These are phyloP conservation scores for Canis aureus DNA, from an alignment of 2,113 vertebrate species.

Conservation along the genomic window DNA sequence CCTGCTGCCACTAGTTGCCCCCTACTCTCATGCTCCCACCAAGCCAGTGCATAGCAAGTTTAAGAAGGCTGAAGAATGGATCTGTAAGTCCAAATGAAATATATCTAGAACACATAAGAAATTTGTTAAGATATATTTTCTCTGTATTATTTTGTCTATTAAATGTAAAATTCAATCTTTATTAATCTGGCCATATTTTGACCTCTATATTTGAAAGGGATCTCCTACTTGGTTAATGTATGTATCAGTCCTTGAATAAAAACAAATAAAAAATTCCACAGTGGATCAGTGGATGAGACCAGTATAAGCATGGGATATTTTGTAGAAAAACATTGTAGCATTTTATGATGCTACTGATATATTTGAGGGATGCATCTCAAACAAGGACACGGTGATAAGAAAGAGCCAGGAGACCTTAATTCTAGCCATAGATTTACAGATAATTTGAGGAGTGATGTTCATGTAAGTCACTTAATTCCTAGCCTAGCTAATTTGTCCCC, in stretches of 20 bases:
- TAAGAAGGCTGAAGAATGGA: background rate
- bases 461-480: background rate
- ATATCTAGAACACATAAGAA: background rate
- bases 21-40: accelerated
- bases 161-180: constrained; percentile 9
- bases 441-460: background rate
- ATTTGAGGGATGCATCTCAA: background rate
- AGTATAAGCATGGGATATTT: background rate
- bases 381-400: background rate
- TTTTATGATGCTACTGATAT: background rate
- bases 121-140: background rate
- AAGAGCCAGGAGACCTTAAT: background rate
- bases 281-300: background rate
- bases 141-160: background rate
- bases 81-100: background rate
- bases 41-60: background rate
- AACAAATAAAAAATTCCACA: background rate
- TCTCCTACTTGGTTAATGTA: background rate
- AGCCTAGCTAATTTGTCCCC: background rate
- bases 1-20: background rate
- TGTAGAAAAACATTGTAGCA: background rate
- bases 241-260: background rate
- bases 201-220: background rate
- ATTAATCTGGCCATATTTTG: background rate
- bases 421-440: background rate